A percentile compares a stretch with the other conserved stretches of the same genome.
Conservation (phyloP, 2,888 invertebrate species). For the Calliopum simillimum region DNA sequence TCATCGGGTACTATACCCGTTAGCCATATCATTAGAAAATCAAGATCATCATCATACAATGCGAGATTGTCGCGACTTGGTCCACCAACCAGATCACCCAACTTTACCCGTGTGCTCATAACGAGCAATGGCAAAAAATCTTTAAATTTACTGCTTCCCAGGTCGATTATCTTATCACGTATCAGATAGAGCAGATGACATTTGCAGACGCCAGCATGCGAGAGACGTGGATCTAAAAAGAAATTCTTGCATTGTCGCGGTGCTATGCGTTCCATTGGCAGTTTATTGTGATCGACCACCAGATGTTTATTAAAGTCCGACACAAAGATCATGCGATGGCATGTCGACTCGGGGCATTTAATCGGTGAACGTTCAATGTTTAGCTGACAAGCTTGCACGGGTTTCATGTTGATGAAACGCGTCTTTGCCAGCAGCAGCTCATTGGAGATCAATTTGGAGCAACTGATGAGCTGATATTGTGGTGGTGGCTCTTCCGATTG, state of each 20-base stretch:
- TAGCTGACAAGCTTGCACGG: conserved; percentile 38
- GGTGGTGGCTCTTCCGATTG: conserved; percentile 39
- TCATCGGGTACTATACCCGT: conserved; percentile 54
- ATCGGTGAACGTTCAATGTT: conserved; percentile 54
- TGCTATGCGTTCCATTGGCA: conserved; percentile 57
- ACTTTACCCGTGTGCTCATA: conserved; percentile 56
- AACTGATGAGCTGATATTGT: conserved; percentile 49
- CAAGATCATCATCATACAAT: conserved; percentile 21
- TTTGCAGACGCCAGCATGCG: conserved; percentile 48
- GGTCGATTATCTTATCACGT: conserved; percentile 53
- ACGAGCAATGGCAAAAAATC: conserved; percentile 58
- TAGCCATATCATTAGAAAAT: conserved; percentile 59
- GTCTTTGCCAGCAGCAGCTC: conserved; percentile 37
- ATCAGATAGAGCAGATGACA: conserved; percentile 59
- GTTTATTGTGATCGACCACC: conserved; percentile 53
- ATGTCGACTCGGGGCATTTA: conserved; percentile 56
- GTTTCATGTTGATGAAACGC: conserved; percentile 35
- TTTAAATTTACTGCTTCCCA: conserved; percentile 51
- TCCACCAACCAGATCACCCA: conserved; percentile 45
- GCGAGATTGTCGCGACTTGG: neutral
- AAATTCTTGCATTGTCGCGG: conserved; percentile 56
- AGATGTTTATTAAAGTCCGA: conserved; percentile 61
- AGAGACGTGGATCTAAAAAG: conserved; percentile 55
- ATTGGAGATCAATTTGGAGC: conserved; percentile 36
- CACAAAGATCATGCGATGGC: conserved; percentile 54